Evolutionary conservation across 2,888 invertebrate species (phyloP).

Genomic region (Heliconius aoede): DNA sequence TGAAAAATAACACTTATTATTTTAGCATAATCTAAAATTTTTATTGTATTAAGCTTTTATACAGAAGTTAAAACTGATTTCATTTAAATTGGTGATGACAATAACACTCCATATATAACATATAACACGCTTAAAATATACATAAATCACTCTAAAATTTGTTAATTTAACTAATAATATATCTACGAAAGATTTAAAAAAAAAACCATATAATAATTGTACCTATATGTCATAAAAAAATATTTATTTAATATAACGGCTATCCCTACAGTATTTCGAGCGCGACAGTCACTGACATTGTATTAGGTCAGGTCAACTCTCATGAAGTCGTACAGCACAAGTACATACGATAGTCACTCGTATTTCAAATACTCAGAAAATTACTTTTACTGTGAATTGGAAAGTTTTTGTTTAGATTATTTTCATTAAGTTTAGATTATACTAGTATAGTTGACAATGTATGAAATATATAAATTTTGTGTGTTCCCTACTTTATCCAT

Average conservation of each 20-base stretch:
- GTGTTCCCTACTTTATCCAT: not conserved
- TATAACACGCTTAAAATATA: too few species aligned
- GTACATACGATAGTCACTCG: not conserved
- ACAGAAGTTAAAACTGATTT: too few species aligned
- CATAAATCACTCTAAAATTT: not conserved
- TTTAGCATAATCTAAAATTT: too few species aligned
- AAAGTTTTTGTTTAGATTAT: not conserved
- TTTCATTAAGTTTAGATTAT: slow-evolving; percentile 11
- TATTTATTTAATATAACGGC: not conserved
- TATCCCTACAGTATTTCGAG: slow-evolving; percentile 10
- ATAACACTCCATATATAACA: too few species aligned
- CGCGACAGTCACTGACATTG: slow-evolving; percentile 28
- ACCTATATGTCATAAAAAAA: not conserved
- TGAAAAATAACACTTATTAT: too few species aligned
- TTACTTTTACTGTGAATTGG: not conserved
- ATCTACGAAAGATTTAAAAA: not conserved
- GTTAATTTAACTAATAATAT: not conserved
- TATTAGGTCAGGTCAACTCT: slow-evolving; percentile 27
- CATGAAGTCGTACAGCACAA: slow-evolving; percentile 10
- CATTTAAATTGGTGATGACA: too few species aligned
- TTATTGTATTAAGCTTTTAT: too few species aligned
- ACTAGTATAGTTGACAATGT: not conserved
- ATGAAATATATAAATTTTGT: not conserved
- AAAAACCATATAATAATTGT: not conserved
- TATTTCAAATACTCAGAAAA: slow-evolving; percentile 5